These are phyloP conservation scores for Endomychus coccineus DNA, from an alignment of 2,888 invertebrate genomes.

Conservation along the genomic window DNA sequence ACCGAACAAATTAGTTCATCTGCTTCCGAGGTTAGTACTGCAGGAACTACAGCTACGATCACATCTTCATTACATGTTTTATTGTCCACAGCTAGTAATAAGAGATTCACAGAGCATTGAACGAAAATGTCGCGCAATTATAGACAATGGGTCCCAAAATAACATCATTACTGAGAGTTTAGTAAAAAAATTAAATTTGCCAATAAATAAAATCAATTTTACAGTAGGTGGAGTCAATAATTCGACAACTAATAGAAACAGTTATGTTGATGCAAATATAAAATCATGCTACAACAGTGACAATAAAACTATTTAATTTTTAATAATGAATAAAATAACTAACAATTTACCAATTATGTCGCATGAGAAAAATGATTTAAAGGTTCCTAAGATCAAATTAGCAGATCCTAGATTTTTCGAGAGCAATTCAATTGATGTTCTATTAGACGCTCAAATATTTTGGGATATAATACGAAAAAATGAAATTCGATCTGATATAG, in stretches of 20 bases:
- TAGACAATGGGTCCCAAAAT: constrained; percentile 3
- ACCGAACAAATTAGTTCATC: too few species aligned
- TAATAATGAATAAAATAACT: constrained; percentile 2
- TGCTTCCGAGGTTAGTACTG: too few species aligned
- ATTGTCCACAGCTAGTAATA: constrained; percentile 4
- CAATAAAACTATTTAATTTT: background rate
- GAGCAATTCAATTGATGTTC: background rate
- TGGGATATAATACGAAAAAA: background rate
- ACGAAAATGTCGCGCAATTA: background rate
- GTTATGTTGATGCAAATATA: background rate
- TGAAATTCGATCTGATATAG: background rate
- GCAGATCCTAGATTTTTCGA: background rate
- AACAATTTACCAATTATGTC: background rate
- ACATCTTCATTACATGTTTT: background rate
- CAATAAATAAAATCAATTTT: too few species aligned
- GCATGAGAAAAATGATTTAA: too few species aligned
- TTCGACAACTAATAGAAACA: background rate
- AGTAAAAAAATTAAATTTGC: too few species aligned
- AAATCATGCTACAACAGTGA: constrained; percentile 1
- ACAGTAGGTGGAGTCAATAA: background rate
- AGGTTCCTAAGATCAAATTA: too few species aligned
- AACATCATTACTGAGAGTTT: constrained; percentile 1
- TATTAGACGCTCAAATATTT: background rate
- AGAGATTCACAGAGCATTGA: background rate
- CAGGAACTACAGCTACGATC: background rate